phyloP scores from a whole-genome alignment of 2,113 vertebrate genomes.

The Montifringilla adamsi region DNA sequence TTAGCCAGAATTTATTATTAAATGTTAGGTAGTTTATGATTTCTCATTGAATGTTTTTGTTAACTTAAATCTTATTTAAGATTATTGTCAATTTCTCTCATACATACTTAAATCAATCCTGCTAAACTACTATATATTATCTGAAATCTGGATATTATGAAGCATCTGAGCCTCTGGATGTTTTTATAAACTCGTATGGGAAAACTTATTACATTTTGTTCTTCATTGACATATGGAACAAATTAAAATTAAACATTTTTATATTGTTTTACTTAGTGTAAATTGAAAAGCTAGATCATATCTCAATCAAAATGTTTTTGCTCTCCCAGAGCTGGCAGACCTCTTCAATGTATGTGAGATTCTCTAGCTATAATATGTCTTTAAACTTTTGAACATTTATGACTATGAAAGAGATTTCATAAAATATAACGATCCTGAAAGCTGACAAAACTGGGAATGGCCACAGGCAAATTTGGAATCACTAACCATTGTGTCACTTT shows the following conservation, averaged over 20 bases:
- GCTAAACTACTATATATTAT: background rate
- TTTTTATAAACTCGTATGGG: conserved; percentile 43
- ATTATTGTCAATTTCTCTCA: conserved; percentile 27
- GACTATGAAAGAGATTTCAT: background rate
- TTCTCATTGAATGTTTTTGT: background rate
- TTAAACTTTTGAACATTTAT: background rate
- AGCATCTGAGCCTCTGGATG: conserved; percentile 4
- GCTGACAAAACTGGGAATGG: background rate
- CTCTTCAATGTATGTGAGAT: background rate
- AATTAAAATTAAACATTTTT: conserved; percentile 57
- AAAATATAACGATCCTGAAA: background rate
- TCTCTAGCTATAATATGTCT: background rate
- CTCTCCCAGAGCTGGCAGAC: background rate
- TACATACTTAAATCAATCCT: background rate
- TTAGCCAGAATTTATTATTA: background rate
- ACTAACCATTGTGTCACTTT: background rate
- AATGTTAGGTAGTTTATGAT: background rate
- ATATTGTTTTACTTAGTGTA: conserved; percentile 48
- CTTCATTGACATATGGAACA: conserved; percentile 37
- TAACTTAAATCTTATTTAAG: conserved; percentile 12
- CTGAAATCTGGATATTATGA: conserved; percentile 35
- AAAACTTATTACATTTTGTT: conserved; percentile 44
- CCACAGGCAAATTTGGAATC: background rate
- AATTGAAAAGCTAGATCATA: conserved; percentile 56
- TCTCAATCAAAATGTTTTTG: conserved; percentile 45